Evolutionary conservation across 2,797 vertebrate species (phyloP).

Genomic region (Lepus oiostolus): DNA sequence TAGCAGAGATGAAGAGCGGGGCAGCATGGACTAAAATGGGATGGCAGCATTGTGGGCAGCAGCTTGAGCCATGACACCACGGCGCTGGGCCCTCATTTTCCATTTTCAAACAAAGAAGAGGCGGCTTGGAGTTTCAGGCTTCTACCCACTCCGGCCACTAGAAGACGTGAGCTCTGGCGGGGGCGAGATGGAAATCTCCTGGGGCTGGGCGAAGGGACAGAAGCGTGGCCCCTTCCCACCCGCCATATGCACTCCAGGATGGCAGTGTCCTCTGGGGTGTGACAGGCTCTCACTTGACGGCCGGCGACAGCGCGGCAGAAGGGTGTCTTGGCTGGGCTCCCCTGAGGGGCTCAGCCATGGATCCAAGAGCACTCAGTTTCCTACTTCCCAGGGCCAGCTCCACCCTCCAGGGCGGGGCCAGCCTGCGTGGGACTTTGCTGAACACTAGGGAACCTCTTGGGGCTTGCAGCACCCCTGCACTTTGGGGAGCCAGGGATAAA

Average conservation of each 20-base stretch:
- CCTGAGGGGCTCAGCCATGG: not conserved
- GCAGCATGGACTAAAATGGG: too few species aligned
- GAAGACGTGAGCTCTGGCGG: not conserved
- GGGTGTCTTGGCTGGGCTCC: not conserved
- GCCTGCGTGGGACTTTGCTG: not conserved
- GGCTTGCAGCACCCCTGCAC: not conserved
- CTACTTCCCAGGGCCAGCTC: not conserved
- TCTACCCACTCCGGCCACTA: not conserved
- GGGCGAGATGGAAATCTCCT: not conserved
- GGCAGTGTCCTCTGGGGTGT: not conserved
- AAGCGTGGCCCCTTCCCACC: not conserved
- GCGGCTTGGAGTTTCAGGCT: not conserved
- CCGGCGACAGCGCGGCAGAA: not conserved
- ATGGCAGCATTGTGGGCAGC: too few species aligned
- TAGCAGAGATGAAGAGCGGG: too few species aligned
- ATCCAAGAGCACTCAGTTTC: too few species aligned
- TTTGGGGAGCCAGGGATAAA: not conserved
- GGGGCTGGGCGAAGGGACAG: not conserved
- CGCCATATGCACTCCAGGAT: not conserved
- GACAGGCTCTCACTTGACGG: not conserved
- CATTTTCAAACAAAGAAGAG: constrained; percentile 9
- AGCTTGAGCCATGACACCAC: too few species aligned
- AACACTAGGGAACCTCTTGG: not conserved
- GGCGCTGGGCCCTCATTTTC: not conserved
- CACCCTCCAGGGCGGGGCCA: not conserved